A percentile compares a stretch with the other conserved stretches of the same genome.
Evolutionary conservation across 1,140 invertebrate species (phyloP).

Genomic region (Gyrodactylus bullatarudis): DNA sequence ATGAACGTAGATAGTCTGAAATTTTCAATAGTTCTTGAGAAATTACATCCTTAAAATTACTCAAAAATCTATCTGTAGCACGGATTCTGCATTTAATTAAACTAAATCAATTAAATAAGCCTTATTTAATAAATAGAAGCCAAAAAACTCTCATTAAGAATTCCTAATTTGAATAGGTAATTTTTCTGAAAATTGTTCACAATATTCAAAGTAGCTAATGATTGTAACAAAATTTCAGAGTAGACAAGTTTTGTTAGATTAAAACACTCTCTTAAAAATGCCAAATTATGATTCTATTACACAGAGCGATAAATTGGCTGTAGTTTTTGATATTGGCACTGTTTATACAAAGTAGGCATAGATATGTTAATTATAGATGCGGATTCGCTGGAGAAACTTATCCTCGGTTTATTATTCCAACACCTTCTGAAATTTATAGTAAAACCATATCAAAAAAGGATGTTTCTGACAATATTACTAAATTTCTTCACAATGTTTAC

Average conservation of each 20-base stretch:
- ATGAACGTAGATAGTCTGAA: too few relatives aligned
- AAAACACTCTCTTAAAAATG: background rate
- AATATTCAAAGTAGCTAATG: too few relatives aligned
- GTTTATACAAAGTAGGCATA: constrained; percentile 59
- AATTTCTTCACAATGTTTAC: constrained; percentile 50
- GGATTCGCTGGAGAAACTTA: constrained; percentile 53
- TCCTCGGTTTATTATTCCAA: constrained; percentile 48
- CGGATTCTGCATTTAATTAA: too few relatives aligned
- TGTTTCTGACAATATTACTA: constrained; percentile 46
- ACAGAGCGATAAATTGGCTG: constrained; percentile 45
- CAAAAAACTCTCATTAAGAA: too few relatives aligned
- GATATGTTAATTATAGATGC: constrained; percentile 28
- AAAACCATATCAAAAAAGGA: constrained; percentile 27
- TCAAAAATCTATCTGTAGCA: too few relatives aligned
- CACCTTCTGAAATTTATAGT: constrained; percentile 30
- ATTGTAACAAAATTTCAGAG: too few relatives aligned
- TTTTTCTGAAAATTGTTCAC: too few relatives aligned
- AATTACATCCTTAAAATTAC: too few relatives aligned
- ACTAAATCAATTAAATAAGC: too few relatives aligned
- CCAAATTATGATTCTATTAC: constrained; percentile 26
- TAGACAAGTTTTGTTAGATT: background rate
- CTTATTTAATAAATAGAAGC: too few relatives aligned
- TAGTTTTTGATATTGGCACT: constrained; percentile 54
- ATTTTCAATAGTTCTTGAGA: too few relatives aligned
- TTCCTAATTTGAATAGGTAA: too few relatives aligned